Evolutionary conservation across 1,140 invertebrate species (phyloP).

Genomic region (Helicoverpa armigera): DNA sequence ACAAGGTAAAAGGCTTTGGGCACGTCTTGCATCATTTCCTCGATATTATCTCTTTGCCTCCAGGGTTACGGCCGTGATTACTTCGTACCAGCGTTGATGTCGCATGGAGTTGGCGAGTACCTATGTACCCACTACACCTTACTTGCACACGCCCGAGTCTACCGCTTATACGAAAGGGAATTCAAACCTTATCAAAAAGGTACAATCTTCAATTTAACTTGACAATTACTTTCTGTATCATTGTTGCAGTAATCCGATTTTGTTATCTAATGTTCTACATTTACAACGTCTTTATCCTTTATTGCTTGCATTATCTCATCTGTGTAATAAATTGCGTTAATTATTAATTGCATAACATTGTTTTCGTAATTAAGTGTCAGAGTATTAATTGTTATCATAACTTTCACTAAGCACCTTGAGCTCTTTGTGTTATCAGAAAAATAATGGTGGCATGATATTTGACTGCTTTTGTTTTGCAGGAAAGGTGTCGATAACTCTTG

Average conservation of each 20-base stretch:
- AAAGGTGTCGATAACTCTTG: conserved; percentile 88
- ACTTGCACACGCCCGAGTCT: conserved; percentile 88
- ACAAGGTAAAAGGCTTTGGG: not conserved
- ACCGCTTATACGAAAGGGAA: conserved; percentile 89
- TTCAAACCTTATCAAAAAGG: conserved; percentile 88
- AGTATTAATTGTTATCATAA: not conserved
- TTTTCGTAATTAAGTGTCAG: conserved; percentile 21
- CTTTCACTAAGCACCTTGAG: not conserved
- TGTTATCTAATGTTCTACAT: not conserved
- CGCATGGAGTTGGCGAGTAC: conserved; percentile 87
- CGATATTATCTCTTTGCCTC: not conserved
- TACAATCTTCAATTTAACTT: conserved; percentile 47
- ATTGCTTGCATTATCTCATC: not conserved
- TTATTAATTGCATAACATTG: conserved; percentile 14
- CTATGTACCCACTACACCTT: conserved; percentile 88
- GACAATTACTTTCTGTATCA: not conserved
- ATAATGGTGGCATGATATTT: not conserved
- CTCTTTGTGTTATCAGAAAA: not conserved
- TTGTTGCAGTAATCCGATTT: not conserved
- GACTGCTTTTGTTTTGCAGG: conserved; percentile 74
- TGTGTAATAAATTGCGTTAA: conserved; percentile 2
- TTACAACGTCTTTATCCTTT: not conserved
- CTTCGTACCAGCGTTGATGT: conserved; percentile 86
- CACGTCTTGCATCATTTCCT: not conserved
- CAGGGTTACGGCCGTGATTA: conserved; percentile 87